These are phyloP conservation scores for Arbacia lixula DNA, from an alignment of 53 echinoderm and acorn worm genomes.

Conservation along the genomic window DNA sequence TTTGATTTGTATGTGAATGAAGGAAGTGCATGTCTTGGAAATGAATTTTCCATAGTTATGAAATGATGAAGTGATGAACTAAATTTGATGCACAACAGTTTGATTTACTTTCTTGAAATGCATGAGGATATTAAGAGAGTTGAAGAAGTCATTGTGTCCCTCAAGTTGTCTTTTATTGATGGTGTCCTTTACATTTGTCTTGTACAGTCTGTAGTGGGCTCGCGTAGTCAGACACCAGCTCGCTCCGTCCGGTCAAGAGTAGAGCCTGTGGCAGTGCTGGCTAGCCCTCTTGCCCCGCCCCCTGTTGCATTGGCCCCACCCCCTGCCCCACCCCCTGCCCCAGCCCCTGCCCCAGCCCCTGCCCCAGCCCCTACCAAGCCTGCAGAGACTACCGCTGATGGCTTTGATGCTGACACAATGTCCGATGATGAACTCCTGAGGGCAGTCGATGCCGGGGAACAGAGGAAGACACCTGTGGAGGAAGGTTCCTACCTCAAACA, in stretches of 20 bases:
- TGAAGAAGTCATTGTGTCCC: too few relatives aligned
- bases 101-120: too few relatives aligned
- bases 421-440: conserved; percentile 82
- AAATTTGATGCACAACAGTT: too few relatives aligned
- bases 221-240: conserved; percentile 44
- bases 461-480: conserved; percentile 10
- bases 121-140: too few relatives aligned
- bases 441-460: conserved; percentile 71
- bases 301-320: conserved; percentile 33
- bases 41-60: too few relatives aligned
- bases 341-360: not conserved
- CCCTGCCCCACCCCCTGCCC: conserved; percentile 37
- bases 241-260: conserved; percentile 25
- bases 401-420: conserved; percentile 41
- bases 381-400: conserved; percentile 15
- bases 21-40: too few relatives aligned
- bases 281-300: conserved; percentile 34
- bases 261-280: not conserved
- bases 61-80: too few relatives aligned
- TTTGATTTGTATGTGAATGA: too few relatives aligned
- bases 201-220: conserved; percentile 46
- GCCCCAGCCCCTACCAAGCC: not conserved
- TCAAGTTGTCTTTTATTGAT: too few relatives aligned
- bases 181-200: too few relatives aligned
- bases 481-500: conserved; percentile 76